A percentile compares a stretch with the other conserved stretches of the same genome.
These are phyloP conservation scores for Baronia brevicornis DNA, from an alignment of 2,888 invertebrate genomes.

Conservation along the genomic window DNA sequence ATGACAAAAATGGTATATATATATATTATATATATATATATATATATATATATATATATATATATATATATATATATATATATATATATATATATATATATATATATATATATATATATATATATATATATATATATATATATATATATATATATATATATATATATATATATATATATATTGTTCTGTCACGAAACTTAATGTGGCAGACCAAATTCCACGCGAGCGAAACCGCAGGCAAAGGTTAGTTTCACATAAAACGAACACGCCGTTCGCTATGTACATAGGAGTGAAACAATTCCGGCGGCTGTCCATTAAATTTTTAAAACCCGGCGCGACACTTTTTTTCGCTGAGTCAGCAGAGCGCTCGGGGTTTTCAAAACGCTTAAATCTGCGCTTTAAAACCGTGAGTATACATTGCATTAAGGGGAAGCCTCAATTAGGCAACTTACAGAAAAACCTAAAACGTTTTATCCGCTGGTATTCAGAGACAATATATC, in stretches of 20 bases:
- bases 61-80: too few species aligned
- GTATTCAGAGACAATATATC: too few species aligned
- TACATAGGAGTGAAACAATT: slow-evolving; percentile 5
- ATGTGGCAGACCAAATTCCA: not conserved
- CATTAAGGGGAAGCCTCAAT: slow-evolving; percentile 33
- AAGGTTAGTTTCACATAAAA: slow-evolving; percentile 13
- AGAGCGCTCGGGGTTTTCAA: slow-evolving; percentile 33
- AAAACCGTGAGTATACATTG: slow-evolving; percentile 34
- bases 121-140: too few species aligned
- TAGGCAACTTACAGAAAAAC: too few species aligned
- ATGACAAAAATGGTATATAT: too few species aligned
- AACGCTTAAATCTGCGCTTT: slow-evolving; percentile 46
- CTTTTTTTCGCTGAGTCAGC: slow-evolving; percentile 43
- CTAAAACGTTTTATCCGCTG: too few species aligned
- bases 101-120: too few species aligned
- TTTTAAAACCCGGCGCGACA: slow-evolving; percentile 27
- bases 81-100: too few species aligned
- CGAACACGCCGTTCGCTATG: slow-evolving; percentile 2
- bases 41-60: too few species aligned
- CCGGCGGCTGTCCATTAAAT: slow-evolving; percentile 16
- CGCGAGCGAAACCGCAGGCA: slow-evolving; percentile 5
- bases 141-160: not conserved
- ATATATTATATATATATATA: too few species aligned
- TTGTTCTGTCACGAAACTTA: not conserved
- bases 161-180: not conserved